phyloP scores from a whole-genome alignment of 1,140 invertebrate species.

The Phymorhynchus buccinoides region DNA sequence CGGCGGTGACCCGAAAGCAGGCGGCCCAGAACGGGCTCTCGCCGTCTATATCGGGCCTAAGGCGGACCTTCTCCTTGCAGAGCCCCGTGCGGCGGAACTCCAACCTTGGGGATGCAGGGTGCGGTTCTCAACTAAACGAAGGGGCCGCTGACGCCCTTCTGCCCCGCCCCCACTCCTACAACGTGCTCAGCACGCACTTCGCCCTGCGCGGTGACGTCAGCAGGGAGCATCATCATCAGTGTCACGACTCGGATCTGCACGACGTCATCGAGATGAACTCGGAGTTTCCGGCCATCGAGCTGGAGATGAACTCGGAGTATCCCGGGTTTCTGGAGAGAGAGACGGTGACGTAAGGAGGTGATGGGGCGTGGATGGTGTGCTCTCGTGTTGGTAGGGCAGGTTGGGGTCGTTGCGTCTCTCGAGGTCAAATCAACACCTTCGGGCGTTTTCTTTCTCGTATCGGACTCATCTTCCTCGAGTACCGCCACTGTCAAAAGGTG shows the following conservation, averaged over 20 bases:
- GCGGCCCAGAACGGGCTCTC: slow-evolving; percentile 39
- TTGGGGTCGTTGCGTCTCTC: neutral
- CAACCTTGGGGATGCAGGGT: neutral
- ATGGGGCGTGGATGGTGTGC: too few species aligned
- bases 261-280: slow-evolving; percentile 27
- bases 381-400: too few species aligned
- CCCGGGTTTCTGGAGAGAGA: slow-evolving; percentile 5
- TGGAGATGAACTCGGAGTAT: slow-evolving; percentile 14
- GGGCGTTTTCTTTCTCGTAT: too few species aligned
- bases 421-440: neutral
- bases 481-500: too few species aligned
- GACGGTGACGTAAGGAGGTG: slow-evolving; percentile 17
- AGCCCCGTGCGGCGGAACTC: slow-evolving; percentile 14
- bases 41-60: slow-evolving; percentile 34
- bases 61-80: slow-evolving; percentile 54
- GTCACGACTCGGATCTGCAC: neutral
- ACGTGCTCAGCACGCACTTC: slow-evolving; percentile 36
- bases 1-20: slow-evolving; percentile 34
- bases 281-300: slow-evolving; percentile 12
- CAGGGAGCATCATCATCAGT: neutral
- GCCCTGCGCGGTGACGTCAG: neutral
- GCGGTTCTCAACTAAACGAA: slow-evolving; percentile 27
- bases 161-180: slow-evolving; percentile 52
- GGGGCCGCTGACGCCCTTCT: slow-evolving; percentile 27
- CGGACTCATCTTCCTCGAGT: too few species aligned